Percentiles rank a stretch among this genome's conserved stretches.
Evolutionary conservation across 2,113 vertebrate genomes (phyloP).

Genomic region (Cephalopterus ornatus): DNA sequence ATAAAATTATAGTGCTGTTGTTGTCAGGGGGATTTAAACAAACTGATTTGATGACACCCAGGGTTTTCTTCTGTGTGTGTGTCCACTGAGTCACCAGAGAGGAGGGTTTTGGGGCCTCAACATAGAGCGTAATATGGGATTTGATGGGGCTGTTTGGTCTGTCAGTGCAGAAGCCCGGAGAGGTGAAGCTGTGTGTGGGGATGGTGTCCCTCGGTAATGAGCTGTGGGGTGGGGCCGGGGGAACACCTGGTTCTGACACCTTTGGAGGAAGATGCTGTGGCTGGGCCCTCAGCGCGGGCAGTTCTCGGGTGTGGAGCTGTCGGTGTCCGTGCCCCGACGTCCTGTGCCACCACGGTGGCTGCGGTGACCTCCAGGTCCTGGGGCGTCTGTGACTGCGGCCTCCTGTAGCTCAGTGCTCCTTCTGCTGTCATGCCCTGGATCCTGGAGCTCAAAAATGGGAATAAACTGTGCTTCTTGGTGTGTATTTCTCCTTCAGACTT

Average conservation of each 20-base stretch:
- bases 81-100: background rate
- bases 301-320: background rate
- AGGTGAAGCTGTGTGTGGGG: background rate
- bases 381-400: background rate
- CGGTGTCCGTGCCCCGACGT: background rate
- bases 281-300: background rate
- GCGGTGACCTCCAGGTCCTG: background rate
- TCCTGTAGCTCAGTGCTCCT: background rate
- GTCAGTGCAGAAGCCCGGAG: background rate
- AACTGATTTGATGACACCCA: background rate
- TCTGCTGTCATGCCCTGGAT: background rate
- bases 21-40: background rate
- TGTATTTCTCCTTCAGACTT: background rate
- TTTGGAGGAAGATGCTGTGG: background rate
- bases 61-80: background rate
- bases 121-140: no score
- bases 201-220: background rate
- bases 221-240: background rate
- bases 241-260: accelerated
- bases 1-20: background rate
- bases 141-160: background rate
- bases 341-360: background rate
- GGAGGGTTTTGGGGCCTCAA: background rate
- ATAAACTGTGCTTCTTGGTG: accelerated
- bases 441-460: background rate